A percentile compares a stretch with the other conserved stretches of the same genome.
Evolutionary conservation across 53 echinoderm and acorn worm species (phyloP).

Genomic region (Holothuria leucospilota): DNA sequence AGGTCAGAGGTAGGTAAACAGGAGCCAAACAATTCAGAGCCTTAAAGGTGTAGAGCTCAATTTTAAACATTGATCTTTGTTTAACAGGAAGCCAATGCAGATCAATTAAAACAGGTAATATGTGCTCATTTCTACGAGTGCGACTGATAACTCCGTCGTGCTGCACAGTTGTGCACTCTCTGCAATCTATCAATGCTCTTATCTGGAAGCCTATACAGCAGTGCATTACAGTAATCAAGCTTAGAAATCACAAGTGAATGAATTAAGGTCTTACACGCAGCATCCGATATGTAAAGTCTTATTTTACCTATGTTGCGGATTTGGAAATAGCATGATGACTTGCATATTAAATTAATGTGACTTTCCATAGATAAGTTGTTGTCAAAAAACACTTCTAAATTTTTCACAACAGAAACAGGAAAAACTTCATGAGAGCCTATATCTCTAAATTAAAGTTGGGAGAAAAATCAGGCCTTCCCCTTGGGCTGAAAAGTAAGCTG

Average conservation of each 20-base stretch:
- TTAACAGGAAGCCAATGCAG: neutral
- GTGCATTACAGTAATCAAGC: neutral
- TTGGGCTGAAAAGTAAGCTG: too few species aligned
- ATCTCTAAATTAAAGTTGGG: too few species aligned
- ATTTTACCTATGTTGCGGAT: neutral
- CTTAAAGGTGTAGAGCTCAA: neutral
- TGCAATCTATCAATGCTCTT: neutral
- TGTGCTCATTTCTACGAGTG: constrained; percentile 13
- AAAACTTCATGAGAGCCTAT: too few species aligned
- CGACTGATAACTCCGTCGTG: neutral
- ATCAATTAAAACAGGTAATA: constrained; percentile 20
- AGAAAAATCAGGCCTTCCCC: too few species aligned
- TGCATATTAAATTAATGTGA: too few species aligned
- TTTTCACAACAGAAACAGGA: too few species aligned
- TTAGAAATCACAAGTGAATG: neutral
- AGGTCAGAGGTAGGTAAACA: constrained; percentile 27
- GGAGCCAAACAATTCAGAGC: constrained; percentile 22
- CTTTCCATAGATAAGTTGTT: too few species aligned
- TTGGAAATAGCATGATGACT: neutral
- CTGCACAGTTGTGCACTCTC: neutral
- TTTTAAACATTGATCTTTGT: constrained; percentile 17
- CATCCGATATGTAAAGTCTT: neutral
- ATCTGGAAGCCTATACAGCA: neutral
- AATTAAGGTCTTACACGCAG: neutral
- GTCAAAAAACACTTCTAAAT: too few species aligned